Base-by-base conservation (phyloP, 1,140 invertebrate species). In the Melipona quadrifasciata region DNA sequence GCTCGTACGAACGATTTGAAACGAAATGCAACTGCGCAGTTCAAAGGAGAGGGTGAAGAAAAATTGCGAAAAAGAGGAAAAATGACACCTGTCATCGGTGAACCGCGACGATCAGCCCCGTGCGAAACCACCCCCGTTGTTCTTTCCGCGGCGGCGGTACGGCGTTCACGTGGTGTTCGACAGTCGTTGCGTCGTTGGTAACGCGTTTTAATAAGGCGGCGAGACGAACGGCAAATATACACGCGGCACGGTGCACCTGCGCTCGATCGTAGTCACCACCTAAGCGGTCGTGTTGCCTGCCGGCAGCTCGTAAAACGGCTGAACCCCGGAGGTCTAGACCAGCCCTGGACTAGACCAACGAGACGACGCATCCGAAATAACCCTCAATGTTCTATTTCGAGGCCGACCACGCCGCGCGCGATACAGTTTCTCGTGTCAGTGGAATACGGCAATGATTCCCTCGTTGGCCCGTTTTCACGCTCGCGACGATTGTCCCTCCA, bases 311-410 rank as follows among this genome's bases (percentile, higher is more conserved):
- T 90, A 90, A 90, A 90, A 78, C 80, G 82, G 85, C 75, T 79
- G 88, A 89, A 93, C 89, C 91, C 83, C 91, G 86, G 90, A 93
- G 92, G 93, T 93, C 92, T 93, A 93, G 91, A 92, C 90, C 91
- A 91, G 86, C 88, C 87, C 89, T 92, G 91, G 90, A 93, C 92
- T 92, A 93, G 90, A 93, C 91, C 90, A 92, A 91, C 89, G 91
- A 93, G 91, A 91, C 92, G 90, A 87, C 87, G 89, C 84, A 92
- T 93, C 91, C 92, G 89, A 93, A 93, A 93, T 93, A 93, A 93
- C 90, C 90, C 88, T 89, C 90, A 87, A 87, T 90, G 89, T 91
- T 91, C 91, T 93, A 93, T 93, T 93, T 93, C 83, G 82, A 92
- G 92, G 83, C 87, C 89, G 85, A 91, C 90, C 90, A 88, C 75